These are phyloP conservation scores for Drosophila nigricruria DNA, from an alignment of 2,888 invertebrate genomes.

Conservation along the genomic window DNA sequence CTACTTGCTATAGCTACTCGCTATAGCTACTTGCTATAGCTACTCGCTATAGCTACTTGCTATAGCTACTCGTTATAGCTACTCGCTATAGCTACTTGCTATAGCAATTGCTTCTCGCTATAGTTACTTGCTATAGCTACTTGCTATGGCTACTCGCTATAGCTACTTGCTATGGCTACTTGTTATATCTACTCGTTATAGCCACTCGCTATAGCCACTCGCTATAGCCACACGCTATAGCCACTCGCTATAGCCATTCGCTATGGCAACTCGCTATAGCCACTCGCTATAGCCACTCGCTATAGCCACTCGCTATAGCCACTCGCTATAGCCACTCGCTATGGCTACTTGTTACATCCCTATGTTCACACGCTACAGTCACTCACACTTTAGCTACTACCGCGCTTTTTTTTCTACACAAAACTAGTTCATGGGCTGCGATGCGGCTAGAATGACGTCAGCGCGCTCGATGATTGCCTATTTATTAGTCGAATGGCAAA, in stretches of 20 bases:
- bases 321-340: background rate
- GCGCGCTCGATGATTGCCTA: background rate
- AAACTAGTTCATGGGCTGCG: constrained; percentile 5
- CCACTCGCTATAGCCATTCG: background rate
- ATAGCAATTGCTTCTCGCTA: background rate
- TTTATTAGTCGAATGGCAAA: constrained; percentile 7
- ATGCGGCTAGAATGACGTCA: background rate
- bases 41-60: background rate
- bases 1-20: background rate
- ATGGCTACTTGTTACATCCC: no score
- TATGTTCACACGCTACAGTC: background rate
- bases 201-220: background rate
- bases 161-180: background rate
- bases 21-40: background rate
- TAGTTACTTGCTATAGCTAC: background rate
- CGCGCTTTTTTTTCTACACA: background rate
- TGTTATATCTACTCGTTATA: background rate
- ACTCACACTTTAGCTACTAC: background rate
- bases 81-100: background rate
- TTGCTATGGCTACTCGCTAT: background rate
- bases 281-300: background rate
- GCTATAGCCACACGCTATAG: background rate
- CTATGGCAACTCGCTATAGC: background rate
- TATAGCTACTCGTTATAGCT: background rate
- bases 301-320: background rate